Percentiles rank a stretch among this genome's conserved stretches.
These are phyloP conservation scores for Terebella lapidaria DNA, from an alignment of 2,888 invertebrate species.

Conservation along the genomic window DNA sequence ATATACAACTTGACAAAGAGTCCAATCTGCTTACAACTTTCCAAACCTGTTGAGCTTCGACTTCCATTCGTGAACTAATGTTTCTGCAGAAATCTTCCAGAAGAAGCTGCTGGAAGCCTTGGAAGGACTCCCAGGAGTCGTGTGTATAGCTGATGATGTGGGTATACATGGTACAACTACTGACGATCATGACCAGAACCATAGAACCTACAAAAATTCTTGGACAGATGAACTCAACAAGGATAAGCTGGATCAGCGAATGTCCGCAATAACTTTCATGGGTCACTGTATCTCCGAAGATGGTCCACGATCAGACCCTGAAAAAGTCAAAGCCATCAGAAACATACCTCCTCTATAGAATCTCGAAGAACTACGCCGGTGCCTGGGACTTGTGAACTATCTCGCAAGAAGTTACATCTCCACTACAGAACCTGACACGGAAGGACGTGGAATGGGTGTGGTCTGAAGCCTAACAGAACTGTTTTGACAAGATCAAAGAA, in stretches of 20 bases:
- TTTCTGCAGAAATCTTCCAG: conserved; percentile 25
- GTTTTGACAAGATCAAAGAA: not conserved
- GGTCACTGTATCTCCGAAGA: not conserved
- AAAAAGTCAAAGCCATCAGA: not conserved
- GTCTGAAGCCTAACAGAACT: not conserved
- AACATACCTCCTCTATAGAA: not conserved
- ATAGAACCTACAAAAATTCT: not conserved
- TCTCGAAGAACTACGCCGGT: not conserved
- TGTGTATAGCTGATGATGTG: conserved; percentile 19
- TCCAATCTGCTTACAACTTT: conserved; percentile 23
- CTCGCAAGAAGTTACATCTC: not conserved
- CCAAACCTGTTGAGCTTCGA: conserved; percentile 16
- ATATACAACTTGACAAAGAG: conserved; percentile 19
- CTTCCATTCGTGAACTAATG: conserved; percentile 22
- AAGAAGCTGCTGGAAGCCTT: conserved; percentile 18
- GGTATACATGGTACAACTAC: no score
- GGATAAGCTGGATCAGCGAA: not conserved
- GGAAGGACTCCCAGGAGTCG: conserved; percentile 19
- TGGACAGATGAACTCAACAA: not conserved
- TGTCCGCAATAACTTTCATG: not conserved
- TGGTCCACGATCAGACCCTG: not conserved
- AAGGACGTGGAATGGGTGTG: not conserved
- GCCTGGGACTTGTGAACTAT: not conserved
- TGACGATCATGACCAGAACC: conserved; percentile 7
- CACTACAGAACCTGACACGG: not conserved